These are phyloP conservation scores for Acanthisitta chloris DNA, from an alignment of 2,113 vertebrate genomes.

Conservation along the genomic window DNA sequence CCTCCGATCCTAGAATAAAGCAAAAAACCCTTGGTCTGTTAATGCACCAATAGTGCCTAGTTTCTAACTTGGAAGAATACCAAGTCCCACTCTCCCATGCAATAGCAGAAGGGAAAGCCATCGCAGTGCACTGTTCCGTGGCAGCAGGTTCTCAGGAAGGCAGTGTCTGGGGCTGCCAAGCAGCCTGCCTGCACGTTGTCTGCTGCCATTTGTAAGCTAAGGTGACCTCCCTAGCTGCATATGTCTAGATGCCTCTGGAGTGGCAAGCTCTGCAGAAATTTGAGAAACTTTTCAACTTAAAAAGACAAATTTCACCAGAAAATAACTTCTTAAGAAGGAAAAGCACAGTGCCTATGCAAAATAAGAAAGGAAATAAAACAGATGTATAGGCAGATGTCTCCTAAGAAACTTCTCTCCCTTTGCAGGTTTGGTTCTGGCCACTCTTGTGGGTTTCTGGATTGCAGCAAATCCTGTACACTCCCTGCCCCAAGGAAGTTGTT, in stretches of 20 bases:
- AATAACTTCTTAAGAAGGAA: not conserved
- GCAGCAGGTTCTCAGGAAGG: not conserved
- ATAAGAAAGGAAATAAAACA: not conserved
- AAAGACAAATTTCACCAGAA: not conserved
- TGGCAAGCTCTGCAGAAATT: not conserved
- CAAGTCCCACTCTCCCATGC: not conserved
- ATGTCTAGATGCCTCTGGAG: not conserved
- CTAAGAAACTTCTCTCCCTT: not conserved
- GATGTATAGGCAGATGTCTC: not conserved
- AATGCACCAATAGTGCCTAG: not conserved
- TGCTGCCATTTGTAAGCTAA: not conserved
- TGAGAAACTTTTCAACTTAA: not conserved
- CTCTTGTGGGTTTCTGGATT: not conserved
- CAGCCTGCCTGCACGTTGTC: not conserved
- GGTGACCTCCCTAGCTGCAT: not conserved
- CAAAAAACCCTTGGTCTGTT: not conserved
- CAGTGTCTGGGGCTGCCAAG: not conserved
- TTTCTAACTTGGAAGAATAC: not conserved
- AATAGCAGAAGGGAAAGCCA: not conserved
- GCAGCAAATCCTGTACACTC: not conserved
- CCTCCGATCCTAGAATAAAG: not conserved
- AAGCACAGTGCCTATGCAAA: not conserved
- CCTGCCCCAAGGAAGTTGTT: not conserved
- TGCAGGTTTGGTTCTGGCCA: not conserved
- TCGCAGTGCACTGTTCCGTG: not conserved